Evolutionary conservation across 2,797 vertebrate species (phyloP).

Genomic region (Artibeus lituratus): DNA sequence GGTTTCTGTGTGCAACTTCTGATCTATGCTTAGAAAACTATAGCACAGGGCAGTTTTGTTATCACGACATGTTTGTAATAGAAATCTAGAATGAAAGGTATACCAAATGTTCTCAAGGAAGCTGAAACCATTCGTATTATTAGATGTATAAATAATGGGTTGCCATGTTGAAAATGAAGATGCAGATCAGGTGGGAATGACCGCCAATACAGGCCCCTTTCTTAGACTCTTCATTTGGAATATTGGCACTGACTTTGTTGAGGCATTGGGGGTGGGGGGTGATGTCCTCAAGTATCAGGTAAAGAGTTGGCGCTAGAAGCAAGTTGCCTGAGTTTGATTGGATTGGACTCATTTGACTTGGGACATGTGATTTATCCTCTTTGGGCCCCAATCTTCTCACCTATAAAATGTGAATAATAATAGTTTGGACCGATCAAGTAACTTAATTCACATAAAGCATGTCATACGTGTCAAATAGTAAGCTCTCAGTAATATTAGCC

Average conservation of each 20-base stretch:
- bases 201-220: background rate
- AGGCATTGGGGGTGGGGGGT: background rate
- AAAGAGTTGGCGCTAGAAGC: background rate
- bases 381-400: background rate
- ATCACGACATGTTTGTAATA: background rate
- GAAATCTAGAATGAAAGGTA: background rate
- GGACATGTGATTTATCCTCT: background rate
- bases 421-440: background rate
- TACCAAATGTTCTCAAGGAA: background rate
- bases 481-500: background rate
- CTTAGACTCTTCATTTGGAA: background rate
- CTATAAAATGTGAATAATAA: background rate
- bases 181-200: background rate
- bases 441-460: background rate
- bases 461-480: background rate
- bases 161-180: background rate
- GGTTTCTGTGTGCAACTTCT: constrained; percentile 17
- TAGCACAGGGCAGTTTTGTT: background rate
- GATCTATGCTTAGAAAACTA: background rate
- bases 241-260: too few relatives aligned
- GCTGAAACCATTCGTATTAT: background rate
- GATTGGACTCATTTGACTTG: background rate
- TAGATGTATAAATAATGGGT: background rate
- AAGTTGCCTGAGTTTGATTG: background rate
- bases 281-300: background rate